phyloP scores from a whole-genome alignment of 2,888 invertebrate genomes.

The Ditula angustiorana region DNA sequence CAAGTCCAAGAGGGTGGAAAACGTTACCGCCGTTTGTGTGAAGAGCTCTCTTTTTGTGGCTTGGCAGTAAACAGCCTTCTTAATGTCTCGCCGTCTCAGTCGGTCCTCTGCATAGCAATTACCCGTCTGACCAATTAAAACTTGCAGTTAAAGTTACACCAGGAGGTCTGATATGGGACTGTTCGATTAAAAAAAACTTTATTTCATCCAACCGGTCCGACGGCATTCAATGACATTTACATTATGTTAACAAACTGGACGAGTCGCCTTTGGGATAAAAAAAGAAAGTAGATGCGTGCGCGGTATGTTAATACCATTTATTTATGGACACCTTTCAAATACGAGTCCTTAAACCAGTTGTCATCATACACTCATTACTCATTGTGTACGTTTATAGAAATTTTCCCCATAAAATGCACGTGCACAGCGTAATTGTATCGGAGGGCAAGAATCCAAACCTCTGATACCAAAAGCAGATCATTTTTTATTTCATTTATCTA shows the following conservation, averaged over 20 bases:
- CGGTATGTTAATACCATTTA: conserved; percentile 48
- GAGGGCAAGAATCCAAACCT: no score
- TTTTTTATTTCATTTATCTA: no score
- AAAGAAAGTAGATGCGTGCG: conserved; percentile 70
- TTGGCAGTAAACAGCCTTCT: no score
- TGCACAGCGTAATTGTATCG: neutral
- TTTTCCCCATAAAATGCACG: neutral
- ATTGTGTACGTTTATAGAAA: conserved; percentile 8
- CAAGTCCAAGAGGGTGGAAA: no score
- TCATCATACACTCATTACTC: conserved; percentile 6
- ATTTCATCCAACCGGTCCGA: conserved; percentile 68
- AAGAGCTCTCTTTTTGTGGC: no score
- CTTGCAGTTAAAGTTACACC: conserved; percentile 67
- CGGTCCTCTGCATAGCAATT: neutral
- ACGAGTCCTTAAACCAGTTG: conserved; percentile 36
- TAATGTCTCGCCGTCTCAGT: neutral
- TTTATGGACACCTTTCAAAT: conserved; percentile 42
- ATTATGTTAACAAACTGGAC: conserved; percentile 75
- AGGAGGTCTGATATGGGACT: conserved; percentile 57
- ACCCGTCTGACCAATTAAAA: conserved; percentile 17
- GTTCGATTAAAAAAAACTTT: conserved; percentile 54
- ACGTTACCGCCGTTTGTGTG: no score
- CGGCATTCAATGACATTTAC: conserved; percentile 78
- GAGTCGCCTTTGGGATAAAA: conserved; percentile 62
- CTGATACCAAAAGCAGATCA: no score